Evolutionary conservation across 2,888 invertebrate species (phyloP), one percentile per base, ranked within the genome.

Genomic region (Pteria penguin): DNA sequence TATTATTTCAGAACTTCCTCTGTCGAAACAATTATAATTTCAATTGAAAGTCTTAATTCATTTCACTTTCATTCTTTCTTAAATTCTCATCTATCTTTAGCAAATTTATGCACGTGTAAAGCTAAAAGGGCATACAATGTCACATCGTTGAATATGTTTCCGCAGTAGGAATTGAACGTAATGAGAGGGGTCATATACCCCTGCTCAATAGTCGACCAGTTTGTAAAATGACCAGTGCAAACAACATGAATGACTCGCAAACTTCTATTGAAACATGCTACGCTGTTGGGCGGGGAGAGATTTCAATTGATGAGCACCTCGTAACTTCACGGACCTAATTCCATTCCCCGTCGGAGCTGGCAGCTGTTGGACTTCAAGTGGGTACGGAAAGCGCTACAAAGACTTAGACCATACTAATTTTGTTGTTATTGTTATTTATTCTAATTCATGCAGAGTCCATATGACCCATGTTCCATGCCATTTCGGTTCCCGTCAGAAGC

Each of bases 231-330:
- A 18, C 11, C 45, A 45, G 1, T 72, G 32, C 63, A 72, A 72
- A 72, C 63, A 72, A 57, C 36, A 33, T 72, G 26, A 65, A 72
- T 65, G 65, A 29, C 32, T 72, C 57, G 72, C 58, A 72, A 72
- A 72, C 63, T 72, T 57, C 22, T 22, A 57, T 31, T 63, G 57
- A 72, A 72, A 65, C 54, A 57, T 36, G 27, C 36, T 55, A 32
- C 27, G 57, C 45, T 24, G 24, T 54, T 57, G 36, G 72, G 65
- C 65, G 72, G 63, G 65, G 72, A 45, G 18, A 8, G 45, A 45
- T 14, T 18, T 45, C 45, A 45, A 14, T 45, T 45, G 45, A 45
- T 45, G 45, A 45, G 45, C 45, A 45, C 18, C 8, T 45, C 8
- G 45, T 45, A 14, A 14, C 18, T 8, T 14, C 11, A 45, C 11